These are phyloP conservation scores for Oeneis ivallda DNA, from an alignment of 2,888 invertebrate genomes.

Conservation along the genomic window DNA sequence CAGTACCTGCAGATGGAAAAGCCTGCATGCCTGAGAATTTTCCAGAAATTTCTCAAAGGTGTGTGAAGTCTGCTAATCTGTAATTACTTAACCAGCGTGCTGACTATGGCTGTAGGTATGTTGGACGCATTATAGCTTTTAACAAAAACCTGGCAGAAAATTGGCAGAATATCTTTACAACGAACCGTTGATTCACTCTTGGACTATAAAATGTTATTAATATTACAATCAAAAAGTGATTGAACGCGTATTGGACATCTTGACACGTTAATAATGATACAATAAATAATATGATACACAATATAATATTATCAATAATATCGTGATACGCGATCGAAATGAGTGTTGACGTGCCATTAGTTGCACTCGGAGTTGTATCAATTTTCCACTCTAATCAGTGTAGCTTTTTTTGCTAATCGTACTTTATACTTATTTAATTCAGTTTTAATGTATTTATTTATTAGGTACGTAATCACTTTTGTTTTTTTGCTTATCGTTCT, in stretches of 20 bases:
- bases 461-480: neutral
- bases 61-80: too few species aligned
- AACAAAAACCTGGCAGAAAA: too few species aligned
- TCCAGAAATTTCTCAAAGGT: too few species aligned
- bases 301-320: neutral
- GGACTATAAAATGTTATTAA: too few species aligned
- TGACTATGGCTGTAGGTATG: too few species aligned
- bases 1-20: too few species aligned
- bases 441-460: neutral
- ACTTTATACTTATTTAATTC: neutral
- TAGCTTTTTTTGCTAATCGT: neutral
- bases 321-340: neutral
- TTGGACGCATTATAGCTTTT: too few species aligned
- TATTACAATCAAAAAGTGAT: too few species aligned
- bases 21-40: too few species aligned
- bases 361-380: neutral
- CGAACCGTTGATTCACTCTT: too few species aligned
- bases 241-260: neutral
- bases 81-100: too few species aligned
- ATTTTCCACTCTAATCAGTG: slow-evolving; percentile 1
- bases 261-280: neutral
- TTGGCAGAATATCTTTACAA: too few species aligned
- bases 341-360: neutral
- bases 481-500: neutral
- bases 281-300: neutral